Percentiles rank a stretch among this genome's conserved stretches.
Conservation (phyloP, 2,797 vertebrate species). For the Myotis planiceps region DNA sequence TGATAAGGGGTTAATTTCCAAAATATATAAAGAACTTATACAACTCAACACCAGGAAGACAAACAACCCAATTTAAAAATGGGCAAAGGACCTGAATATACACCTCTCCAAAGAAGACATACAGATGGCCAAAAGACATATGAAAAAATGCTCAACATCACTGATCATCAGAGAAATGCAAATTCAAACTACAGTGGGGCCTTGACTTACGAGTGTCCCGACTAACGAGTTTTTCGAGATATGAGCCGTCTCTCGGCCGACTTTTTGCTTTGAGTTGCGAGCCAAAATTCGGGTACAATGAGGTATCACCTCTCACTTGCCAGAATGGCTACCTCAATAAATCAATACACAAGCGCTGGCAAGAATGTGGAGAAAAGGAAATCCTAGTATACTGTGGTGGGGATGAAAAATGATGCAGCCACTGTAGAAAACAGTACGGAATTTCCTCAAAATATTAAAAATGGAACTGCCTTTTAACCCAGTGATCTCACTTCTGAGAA, state of each 20-base stretch:
- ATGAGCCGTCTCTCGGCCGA: no score
- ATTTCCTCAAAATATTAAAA: neutral
- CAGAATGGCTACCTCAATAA: neutral
- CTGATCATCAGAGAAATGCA: neutral
- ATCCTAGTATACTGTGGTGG: neutral
- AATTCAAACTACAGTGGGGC: neutral
- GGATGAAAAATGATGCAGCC: neutral
- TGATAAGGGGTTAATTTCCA: neutral
- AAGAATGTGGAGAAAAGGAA: neutral
- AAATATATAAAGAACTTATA: neutral
- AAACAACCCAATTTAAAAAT: neutral
- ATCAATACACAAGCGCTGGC: neutral
- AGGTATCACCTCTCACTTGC: neutral
- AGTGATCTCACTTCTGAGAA: neutral
- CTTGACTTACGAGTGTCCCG: no score
- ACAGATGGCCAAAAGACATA: neutral
- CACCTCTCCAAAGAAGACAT: neutral
- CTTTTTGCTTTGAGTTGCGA: no score
- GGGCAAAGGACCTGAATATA: neutral
- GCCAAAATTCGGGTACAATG: neutral
- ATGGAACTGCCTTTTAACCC: neutral
- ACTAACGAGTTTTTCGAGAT: no score
- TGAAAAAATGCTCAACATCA: neutral
- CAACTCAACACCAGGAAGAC: neutral
- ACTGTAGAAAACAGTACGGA: neutral